Evolutionary conservation across 2,797 vertebrate species (phyloP), one percentile per base, ranked within the genome.

Genomic region (Chelon labrosus): DNA sequence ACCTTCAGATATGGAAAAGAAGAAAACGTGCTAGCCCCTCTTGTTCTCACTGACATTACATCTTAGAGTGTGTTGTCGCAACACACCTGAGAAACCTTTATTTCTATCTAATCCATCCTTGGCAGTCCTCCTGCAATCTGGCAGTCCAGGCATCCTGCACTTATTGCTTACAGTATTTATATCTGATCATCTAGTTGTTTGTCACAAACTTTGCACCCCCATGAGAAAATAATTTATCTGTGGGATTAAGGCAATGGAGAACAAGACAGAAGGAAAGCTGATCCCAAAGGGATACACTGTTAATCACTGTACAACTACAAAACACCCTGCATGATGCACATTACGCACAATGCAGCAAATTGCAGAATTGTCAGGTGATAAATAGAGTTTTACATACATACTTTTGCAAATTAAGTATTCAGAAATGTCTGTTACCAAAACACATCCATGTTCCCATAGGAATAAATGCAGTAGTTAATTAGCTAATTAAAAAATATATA

Each of bases 401-500:
- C 25, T 27, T 27, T 27, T 27, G 4, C 25, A 27, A 27, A 27
- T 4, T 27, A 27, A 27, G 25, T 27, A 22, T 22, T 22, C 22
- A 27, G 25, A 27, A 27, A 27, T 35, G 31, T 35, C 3, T 35
- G 31, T 35, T 35, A 35, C 41, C 51, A n/a, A n/a, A n/a, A n/a
- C 46, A 19, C 25, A 69, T 59, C 14, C 14, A 16, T 6, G 2
- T 44, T 65, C 65, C 46, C 50, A 56, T 22, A 58, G 39, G 17
- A 49, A 50, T 53, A 19, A 65, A 62, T 61, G 22, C 10, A 60
- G 54, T 39, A 17, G 46, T 53, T 58, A 31, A 46, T 10, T 19
- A 16, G 35, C 54, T 67, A 62, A 61, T 47, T 51, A 61, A n/a
- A 56, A 79, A 27, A 65, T 20, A n/a, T 35, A 31, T 16, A 10